Conservation (phyloP, 2,888 invertebrate genomes). For the Mythimna lalbum region DNA sequence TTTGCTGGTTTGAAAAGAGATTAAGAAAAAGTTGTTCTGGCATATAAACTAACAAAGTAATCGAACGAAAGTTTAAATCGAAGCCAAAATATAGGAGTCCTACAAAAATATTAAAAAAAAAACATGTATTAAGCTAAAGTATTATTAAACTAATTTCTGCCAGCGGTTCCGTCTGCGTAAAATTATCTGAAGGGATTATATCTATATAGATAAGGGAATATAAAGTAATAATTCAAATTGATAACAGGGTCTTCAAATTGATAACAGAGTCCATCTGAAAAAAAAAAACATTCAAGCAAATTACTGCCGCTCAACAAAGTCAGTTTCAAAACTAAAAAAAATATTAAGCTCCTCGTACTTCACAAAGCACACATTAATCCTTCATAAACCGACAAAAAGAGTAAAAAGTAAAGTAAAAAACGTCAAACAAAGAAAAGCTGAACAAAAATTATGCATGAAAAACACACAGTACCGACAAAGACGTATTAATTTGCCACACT, state of each 20-base stretch:
- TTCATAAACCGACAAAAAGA: constrained; percentile 36
- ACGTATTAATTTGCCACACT: constrained; percentile 69
- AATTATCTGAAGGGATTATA: too few relatives aligned
- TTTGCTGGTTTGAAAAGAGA: not conserved
- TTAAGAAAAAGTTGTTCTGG: not conserved
- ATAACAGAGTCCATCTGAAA: too few relatives aligned
- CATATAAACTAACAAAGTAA: too few relatives aligned
- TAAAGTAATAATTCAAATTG: too few relatives aligned
- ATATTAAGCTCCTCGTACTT: constrained; percentile 7
- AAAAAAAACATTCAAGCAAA: not conserved
- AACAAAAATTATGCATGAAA: constrained; percentile 67
- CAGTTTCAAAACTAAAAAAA: not conserved
- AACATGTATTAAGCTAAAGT: too few relatives aligned
- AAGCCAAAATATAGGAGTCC: too few relatives aligned
- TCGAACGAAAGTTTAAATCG: too few relatives aligned
- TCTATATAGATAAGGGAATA: too few relatives aligned
- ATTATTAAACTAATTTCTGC: too few relatives aligned
- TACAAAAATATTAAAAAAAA: too few relatives aligned
- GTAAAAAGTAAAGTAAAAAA: constrained; percentile 29
- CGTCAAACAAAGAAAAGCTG: constrained; percentile 55
- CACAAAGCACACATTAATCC: constrained; percentile 37
- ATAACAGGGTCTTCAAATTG: too few relatives aligned
- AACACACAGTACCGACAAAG: constrained; percentile 68
- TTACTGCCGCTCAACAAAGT: not conserved
- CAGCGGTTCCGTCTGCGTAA: too few relatives aligned